Conservation (phyloP, 2,797 vertebrate genomes). For the Muscicapa comitata region DNA sequence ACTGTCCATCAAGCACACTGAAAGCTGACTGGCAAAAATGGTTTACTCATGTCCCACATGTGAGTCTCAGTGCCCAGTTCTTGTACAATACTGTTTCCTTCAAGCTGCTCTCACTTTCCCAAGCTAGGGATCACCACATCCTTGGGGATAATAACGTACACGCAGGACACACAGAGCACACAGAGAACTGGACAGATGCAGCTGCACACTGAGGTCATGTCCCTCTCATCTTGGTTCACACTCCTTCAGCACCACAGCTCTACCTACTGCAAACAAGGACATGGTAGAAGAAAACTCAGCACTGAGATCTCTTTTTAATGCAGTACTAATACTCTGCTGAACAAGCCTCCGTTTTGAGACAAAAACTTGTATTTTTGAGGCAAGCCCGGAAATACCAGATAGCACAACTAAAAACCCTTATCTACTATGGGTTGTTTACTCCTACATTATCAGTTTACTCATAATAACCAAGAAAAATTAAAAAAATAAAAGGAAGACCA, state of each 20-base stretch:
- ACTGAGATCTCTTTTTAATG: background rate
- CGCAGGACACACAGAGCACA: fast-evolving
- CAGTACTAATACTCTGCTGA: background rate
- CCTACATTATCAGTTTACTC: background rate
- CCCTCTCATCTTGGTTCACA: background rate
- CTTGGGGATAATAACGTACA: background rate
- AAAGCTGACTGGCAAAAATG: background rate
- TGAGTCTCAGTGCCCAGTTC: background rate
- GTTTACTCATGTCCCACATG: background rate
- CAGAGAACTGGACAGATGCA: fast-evolving
- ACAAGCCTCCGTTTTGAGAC: background rate
- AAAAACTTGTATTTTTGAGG: background rate
- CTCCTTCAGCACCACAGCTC: background rate
- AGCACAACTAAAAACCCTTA: background rate
- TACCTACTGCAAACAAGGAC: background rate
- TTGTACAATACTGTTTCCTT: background rate
- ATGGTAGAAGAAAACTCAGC: background rate
- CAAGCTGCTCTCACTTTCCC: background rate
- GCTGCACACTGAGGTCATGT: background rate
- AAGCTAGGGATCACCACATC: background rate
- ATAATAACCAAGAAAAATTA: background rate
- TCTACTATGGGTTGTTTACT: background rate
- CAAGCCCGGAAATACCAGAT: background rate
- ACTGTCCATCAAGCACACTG: background rate
- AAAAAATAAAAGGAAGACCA: background rate